Percentiles rank a stretch among this genome's conserved stretches.
Conservation (phyloP, 2,113 vertebrate genomes). For the Pygoscelis antarcticus region DNA sequence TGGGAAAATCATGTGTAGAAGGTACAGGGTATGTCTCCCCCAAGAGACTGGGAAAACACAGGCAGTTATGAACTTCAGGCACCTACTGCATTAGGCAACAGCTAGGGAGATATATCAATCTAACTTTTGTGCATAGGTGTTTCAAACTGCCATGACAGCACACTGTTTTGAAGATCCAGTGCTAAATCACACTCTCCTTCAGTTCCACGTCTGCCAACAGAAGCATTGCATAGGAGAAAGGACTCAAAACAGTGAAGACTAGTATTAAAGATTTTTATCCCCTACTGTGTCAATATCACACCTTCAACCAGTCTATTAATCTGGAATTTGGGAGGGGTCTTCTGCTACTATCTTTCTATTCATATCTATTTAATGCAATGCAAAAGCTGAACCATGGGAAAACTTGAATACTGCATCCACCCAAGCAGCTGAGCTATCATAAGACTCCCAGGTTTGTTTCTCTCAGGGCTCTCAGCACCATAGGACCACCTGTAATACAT, state of each 20-base stretch:
- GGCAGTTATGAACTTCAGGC: background rate
- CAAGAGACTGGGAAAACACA: background rate
- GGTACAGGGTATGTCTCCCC: fast-evolving
- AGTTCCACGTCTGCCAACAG: background rate
- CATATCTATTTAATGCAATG: background rate
- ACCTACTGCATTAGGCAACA: background rate
- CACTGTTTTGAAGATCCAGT: background rate
- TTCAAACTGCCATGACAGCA: background rate
- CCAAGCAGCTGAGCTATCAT: background rate
- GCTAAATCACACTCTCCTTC: background rate
- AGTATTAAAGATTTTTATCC: background rate
- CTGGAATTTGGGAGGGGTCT: background rate
- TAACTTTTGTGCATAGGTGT: background rate
- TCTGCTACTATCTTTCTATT: background rate
- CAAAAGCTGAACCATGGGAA: background rate
- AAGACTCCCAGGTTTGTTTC: background rate
- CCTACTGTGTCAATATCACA: background rate
- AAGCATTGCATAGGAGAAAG: background rate
- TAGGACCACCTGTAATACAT: background rate
- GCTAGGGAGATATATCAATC: background rate
- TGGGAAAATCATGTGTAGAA: background rate
- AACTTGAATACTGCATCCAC: background rate
- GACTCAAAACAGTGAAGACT: background rate
- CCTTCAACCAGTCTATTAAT: background rate
- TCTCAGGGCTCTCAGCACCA: background rate